phyloP scores from a whole-genome alignment of 2,888 invertebrate species.

The Torymus texanus region DNA sequence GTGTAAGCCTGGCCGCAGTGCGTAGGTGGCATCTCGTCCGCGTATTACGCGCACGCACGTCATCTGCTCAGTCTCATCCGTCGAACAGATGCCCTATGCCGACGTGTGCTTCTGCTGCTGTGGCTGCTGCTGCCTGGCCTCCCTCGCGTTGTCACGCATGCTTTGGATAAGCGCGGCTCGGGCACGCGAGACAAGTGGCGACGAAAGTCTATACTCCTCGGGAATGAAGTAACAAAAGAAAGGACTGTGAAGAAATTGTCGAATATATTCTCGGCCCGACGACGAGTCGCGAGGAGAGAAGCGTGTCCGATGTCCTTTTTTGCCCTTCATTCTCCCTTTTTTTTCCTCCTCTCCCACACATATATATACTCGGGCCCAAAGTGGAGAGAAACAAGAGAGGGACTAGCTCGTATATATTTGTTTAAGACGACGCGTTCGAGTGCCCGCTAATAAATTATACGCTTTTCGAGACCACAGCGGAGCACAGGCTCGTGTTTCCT shows the following conservation, averaged over 20 bases:
- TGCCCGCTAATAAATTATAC: constrained; percentile 30
- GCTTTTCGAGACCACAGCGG: constrained; percentile 7
- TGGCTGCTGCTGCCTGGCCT: not conserved
- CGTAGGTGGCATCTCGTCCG: too few relatives aligned
- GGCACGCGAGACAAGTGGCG: not conserved
- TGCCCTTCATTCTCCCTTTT: constrained; percentile 7
- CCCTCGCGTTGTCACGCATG: constrained; percentile 7
- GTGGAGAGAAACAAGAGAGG: not conserved
- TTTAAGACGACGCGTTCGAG: constrained; percentile 19
- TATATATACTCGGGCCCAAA: too few relatives aligned
- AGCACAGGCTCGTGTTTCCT: not conserved
- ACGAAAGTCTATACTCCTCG: not conserved
- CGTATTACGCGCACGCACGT: constrained; percentile 25
- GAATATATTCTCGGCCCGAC: too few relatives aligned
- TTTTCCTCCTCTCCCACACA: not conserved
- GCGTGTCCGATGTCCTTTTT: constrained; percentile 39
- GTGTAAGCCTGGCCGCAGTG: too few relatives aligned
- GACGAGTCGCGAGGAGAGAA: not conserved
- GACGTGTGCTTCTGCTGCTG: not conserved
- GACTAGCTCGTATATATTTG: constrained; percentile 4
- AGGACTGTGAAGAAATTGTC: too few relatives aligned
- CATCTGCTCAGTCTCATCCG: constrained; percentile 68
- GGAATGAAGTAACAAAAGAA: too few relatives aligned
- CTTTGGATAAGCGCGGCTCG: not conserved
- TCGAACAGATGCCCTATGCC: constrained; percentile 65